Conservation (phyloP, 92 coral and sea anemone species). For the Zoanthus solanderi region DNA sequence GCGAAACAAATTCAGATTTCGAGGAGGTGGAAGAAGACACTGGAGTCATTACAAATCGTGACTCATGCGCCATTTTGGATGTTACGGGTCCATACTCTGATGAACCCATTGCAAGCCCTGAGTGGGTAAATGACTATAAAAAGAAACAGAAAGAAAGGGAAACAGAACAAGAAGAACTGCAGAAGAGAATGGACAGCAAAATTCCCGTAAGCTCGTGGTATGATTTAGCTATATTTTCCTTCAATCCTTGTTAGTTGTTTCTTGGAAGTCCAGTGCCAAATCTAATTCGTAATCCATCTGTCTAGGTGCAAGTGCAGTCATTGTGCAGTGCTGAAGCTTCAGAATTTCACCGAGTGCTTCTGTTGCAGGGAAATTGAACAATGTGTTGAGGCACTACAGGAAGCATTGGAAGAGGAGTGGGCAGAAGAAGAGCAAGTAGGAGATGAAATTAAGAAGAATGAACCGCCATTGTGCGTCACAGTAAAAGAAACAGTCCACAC, state of each 20-base stretch:
- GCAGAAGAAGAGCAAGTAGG: background rate
- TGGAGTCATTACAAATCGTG: too few relatives aligned
- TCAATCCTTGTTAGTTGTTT: background rate
- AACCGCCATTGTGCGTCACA: background rate
- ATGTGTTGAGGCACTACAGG: constrained; percentile 2
- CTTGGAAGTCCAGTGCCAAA: background rate
- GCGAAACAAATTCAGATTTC: constrained; percentile 4
- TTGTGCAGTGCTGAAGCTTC: background rate
- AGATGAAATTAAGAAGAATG: background rate
- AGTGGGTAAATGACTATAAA: too few relatives aligned
- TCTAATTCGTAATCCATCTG: background rate
- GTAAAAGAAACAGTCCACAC: too few relatives aligned
- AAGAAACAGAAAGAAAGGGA: too few relatives aligned
- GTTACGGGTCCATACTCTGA: too few relatives aligned
- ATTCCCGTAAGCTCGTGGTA: constrained; percentile 13
- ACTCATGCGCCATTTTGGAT: too few relatives aligned
- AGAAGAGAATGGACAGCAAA: background rate
- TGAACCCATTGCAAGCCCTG: too few relatives aligned
- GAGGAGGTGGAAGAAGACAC: background rate
- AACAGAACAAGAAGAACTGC: background rate
- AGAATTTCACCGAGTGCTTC: background rate
- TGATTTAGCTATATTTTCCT: background rate
- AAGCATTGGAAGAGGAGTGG: constrained; percentile 11
- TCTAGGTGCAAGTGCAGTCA: constrained; percentile 2
- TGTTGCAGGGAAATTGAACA: background rate